Base-by-base conservation (phyloP, 2,113 vertebrate species). In the Ovibos moschatus region DNA sequence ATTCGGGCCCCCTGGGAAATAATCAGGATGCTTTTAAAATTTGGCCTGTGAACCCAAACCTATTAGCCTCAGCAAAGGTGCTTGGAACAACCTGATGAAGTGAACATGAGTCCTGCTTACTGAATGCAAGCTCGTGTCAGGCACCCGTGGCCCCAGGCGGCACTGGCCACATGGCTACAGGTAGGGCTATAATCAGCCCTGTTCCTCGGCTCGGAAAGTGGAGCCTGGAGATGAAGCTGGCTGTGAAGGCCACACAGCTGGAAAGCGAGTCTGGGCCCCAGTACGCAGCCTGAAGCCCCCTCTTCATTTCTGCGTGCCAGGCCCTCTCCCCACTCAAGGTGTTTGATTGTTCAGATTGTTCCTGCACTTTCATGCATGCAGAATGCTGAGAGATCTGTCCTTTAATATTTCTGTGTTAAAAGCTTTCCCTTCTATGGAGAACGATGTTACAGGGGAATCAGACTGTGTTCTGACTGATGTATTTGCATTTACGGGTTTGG, bases 201-300 rank as follows among this genome's bases (percentile, higher is more conserved):
- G 1, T 79, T 85, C 83, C 53, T 60, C 30, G 13, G 6, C 5
- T n/a, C 40, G 87, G 36, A 43, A 51, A 43, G 21, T 5, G 13
- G 1, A 5, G 30, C 11, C 43, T 40, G 36, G 47, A 64, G 47
- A 67, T 51, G 81, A 67, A 25, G n/a, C 0, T 0, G 4, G 27
- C 2, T 2, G 11, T 1, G 11, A 79, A 36, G 27, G 62, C 51
- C 47, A 6, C 55, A n/a, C n/a, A 21, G 58, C 33, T 36, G 36
- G 87, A 12, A 91, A 27, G 33, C 3, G 47, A 27, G 40, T 33
- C 76, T 30, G 9, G 21, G 74, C 25, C 71, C 7, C 1, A 30
- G 89, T 3, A 5, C 2, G 3, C 33, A 33, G 60, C 30, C 53
- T 1, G 36, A 53, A 25, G 27, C 17, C n/a, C 1, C 2, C 0